Conservation (phyloP, 2,888 invertebrate species). For the Piscicola geometra region DNA sequence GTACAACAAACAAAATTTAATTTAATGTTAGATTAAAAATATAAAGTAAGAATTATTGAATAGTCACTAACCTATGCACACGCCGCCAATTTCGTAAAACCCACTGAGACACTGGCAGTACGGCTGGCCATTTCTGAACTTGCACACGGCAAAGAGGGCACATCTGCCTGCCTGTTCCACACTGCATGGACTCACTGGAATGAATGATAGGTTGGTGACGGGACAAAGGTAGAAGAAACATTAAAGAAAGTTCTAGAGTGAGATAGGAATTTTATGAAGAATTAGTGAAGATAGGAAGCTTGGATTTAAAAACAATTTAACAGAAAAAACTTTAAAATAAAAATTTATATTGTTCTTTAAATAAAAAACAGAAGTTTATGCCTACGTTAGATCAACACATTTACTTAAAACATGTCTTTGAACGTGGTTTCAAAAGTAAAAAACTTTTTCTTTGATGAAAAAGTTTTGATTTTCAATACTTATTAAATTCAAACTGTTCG, state of each 20-base stretch:
- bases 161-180: background rate
- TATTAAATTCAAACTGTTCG: no score
- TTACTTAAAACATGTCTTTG: no score
- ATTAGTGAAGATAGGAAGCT: background rate
- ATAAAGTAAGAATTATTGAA: no score
- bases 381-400: no score
- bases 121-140: background rate
- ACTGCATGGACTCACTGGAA: constrained; percentile 1
- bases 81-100: background rate
- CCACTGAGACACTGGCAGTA: background rate
- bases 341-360: no score
- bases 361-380: no score
- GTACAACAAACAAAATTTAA: no score
- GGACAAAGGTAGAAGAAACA: background rate
- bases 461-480: no score
- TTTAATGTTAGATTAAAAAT: no score
- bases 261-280: background rate
- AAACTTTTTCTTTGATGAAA: no score
- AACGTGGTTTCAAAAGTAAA: no score
- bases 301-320: background rate
- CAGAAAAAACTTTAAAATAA: background rate
- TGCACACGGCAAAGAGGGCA: background rate
- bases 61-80: background rate
- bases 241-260: background rate
- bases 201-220: background rate